Evolutionary conservation across 2,113 vertebrate genomes (phyloP), one percentile per base, ranked within the genome.

Genomic region (Ailurus styani): DNA sequence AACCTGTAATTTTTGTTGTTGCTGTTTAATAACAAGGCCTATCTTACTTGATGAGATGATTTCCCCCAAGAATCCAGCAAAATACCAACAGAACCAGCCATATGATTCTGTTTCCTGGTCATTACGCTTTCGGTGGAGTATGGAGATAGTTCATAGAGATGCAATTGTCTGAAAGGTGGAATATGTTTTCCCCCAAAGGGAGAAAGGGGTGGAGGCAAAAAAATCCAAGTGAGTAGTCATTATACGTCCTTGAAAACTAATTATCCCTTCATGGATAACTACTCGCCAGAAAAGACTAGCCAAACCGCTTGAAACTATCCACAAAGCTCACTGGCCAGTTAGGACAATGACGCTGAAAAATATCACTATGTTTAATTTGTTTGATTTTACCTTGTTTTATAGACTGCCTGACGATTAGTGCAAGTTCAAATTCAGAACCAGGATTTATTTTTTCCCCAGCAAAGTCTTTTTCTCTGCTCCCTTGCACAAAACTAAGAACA

Each of bases 221-320:
- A 55, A 97, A 87, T 83, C 87, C 37, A 87, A 95, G 14, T 54
- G 60, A 83, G 20, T 87, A 78, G 97, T 90, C 31, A 42, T 96
- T 97, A 93, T 87, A 87, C 42, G 77, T 45, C 98, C 62, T 21
- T 95, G 73, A 97, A 92, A 97, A 25, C 6, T 97, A 97, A 97
- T 97, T 2, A 96, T 96, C 93, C 93, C 86, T 57, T 98, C 89
- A 45, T 93, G 2, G 60, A 91, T 97, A 97, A 96, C 57, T 62
- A 82, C 68, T 98, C n/a, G 47, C 57, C 11, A 91, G 87, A 50
- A 97, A 94, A 54, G 1, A 1, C 6, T 42, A 82, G 77, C 79
- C n/a, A 15, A 25, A 7, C 82, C 34, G 89, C 79, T 95, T 93
- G 64, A 82, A 79, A 78, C 42, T 47, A 64, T 96, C 68, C 2